Evolutionary conservation across 2,113 vertebrate genomes (phyloP).

Genomic region (Saccopteryx bilineata): DNA sequence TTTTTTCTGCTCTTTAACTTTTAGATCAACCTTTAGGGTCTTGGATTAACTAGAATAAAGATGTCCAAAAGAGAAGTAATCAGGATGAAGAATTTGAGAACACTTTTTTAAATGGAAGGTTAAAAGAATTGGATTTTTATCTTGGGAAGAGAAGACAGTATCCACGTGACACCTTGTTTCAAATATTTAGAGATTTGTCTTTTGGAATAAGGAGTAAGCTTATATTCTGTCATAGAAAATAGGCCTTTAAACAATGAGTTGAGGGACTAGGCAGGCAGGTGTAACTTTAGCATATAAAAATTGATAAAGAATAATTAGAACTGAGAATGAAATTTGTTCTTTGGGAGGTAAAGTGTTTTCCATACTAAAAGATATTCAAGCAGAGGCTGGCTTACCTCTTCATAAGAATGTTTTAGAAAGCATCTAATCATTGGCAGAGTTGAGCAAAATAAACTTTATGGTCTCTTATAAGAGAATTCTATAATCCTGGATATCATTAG

Average conservation of each 20-base stretch:
- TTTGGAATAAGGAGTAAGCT: neutral
- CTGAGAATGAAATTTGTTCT: neutral
- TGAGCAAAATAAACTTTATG: constrained; percentile 3
- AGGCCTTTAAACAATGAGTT: neutral
- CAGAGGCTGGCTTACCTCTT: neutral
- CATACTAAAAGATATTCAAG: neutral
- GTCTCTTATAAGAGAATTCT: neutral
- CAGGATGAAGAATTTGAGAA: neutral
- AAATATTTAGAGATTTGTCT: neutral
- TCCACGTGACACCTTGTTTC: neutral
- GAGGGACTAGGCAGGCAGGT: neutral
- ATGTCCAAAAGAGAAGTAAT: neutral
- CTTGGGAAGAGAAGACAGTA: neutral
- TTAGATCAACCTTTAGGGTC: neutral
- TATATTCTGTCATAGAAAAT: neutral
- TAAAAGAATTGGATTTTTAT: neutral
- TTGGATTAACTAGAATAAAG: neutral
- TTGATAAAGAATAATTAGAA: neutral
- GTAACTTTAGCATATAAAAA: neutral
- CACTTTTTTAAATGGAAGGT: neutral
- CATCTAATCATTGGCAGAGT: neutral
- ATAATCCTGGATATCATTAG: neutral
- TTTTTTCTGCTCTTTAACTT: neutral
- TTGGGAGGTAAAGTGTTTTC: neutral
- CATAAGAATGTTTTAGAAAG: neutral